Conservation (phyloP, 2,113 vertebrate species). For the Anhinga anhinga region DNA sequence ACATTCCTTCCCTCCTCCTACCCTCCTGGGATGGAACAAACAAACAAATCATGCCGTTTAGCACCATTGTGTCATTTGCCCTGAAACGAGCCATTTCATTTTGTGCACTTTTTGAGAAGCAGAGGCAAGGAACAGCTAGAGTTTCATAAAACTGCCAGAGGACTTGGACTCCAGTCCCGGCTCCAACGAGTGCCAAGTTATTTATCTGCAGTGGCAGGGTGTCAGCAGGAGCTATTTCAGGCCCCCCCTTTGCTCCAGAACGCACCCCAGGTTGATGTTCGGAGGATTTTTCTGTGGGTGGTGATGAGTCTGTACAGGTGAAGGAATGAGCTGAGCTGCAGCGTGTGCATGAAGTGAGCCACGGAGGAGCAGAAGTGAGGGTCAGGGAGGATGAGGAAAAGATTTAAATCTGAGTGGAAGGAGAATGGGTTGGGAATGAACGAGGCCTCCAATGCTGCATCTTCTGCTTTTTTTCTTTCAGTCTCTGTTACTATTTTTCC, state of each 20-base stretch:
- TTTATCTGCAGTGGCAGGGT: background rate
- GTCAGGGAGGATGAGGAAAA: background rate
- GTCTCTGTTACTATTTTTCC: background rate
- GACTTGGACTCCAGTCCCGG: conserved; percentile 20
- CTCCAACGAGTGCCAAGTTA: background rate
- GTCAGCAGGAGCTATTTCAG: background rate
- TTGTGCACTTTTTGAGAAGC: conserved; percentile 28
- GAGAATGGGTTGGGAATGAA: background rate
- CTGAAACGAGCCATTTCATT: background rate
- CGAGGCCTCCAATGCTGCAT: background rate
- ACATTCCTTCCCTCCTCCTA: conserved; percentile 29
- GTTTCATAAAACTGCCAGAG: conserved; percentile 52
- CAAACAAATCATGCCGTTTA: conserved; percentile 50
- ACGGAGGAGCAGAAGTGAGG: background rate
- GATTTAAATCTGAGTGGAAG: background rate
- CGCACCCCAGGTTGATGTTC: background rate
- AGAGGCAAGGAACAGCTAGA: background rate
- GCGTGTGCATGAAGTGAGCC: background rate
- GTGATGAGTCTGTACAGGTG: background rate
- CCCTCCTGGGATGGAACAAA: conserved; percentile 48
- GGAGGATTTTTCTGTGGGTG: background rate
- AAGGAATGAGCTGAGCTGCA: background rate
- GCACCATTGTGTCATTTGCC: conserved; percentile 58
- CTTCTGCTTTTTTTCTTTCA: background rate
- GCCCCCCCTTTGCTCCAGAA: background rate